These are phyloP conservation scores for Phalera bucephala DNA, from an alignment of 2,888 invertebrate species.

Conservation along the genomic window DNA sequence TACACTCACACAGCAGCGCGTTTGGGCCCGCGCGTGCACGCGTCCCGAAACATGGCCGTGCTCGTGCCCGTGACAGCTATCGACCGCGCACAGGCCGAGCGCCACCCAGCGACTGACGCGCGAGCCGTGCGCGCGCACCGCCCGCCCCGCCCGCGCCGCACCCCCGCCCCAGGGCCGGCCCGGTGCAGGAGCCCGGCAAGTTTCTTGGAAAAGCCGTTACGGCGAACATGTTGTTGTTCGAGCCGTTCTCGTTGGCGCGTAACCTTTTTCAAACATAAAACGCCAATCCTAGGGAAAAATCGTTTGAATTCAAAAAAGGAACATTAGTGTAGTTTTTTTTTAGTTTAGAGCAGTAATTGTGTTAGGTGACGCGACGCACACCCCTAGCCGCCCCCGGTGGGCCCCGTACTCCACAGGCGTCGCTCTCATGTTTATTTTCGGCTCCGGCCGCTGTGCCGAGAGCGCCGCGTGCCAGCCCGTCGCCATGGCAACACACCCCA, in stretches of 20 bases:
- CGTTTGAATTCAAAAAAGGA: constrained; percentile 2
- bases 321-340: too few relatives aligned
- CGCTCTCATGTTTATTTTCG: constrained; percentile 72
- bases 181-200: constrained; percentile 27
- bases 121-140: constrained; percentile 71
- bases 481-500: constrained; percentile 71
- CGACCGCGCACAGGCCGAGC: constrained; percentile 76
- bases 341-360: constrained; percentile 29
- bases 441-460: constrained; percentile 58
- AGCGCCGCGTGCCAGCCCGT: constrained; percentile 62
- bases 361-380: constrained; percentile 27
- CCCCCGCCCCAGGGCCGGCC: constrained; percentile 33
- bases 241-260: neutral
- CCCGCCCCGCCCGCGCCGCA: constrained; percentile 49
- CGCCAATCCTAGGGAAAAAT: constrained; percentile 14
- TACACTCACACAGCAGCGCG: constrained; percentile 60
- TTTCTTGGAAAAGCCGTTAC: constrained; percentile 28
- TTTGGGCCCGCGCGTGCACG: constrained; percentile 64
- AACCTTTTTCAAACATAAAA: constrained; percentile 3
- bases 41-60: constrained; percentile 67
- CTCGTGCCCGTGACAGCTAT: constrained; percentile 62
- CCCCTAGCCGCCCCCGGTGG: constrained; percentile 20
- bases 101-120: constrained; percentile 73
- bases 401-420: constrained; percentile 41
- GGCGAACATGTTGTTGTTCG: neutral